These are phyloP conservation scores for Altica lythri DNA, from an alignment of 2,888 invertebrate species.

Conservation along the genomic window DNA sequence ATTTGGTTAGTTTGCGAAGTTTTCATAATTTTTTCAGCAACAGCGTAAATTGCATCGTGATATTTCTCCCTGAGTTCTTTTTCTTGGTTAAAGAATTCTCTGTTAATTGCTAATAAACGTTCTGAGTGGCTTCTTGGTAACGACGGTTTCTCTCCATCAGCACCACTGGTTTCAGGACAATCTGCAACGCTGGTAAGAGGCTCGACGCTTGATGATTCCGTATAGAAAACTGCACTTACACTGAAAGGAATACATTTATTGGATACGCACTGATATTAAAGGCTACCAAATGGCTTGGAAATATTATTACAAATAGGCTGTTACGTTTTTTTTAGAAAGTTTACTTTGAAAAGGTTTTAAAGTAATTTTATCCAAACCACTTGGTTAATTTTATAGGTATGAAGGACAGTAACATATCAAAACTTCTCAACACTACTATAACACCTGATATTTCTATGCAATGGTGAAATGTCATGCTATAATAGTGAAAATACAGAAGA, in stretches of 20 bases:
- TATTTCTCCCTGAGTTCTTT: conserved; percentile 81
- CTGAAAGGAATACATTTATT: conserved; percentile 41
- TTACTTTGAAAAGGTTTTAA: too few relatives aligned
- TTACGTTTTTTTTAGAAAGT: too few relatives aligned
- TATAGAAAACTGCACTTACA: conserved; percentile 54
- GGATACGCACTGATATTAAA: too few relatives aligned
- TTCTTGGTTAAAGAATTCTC: conserved; percentile 73
- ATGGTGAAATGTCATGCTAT: conserved; percentile 2
- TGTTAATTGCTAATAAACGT: conserved; percentile 65
- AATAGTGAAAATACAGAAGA: conserved; percentile 1
- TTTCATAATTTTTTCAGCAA: conserved; percentile 80
- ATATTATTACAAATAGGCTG: too few relatives aligned
- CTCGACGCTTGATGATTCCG: conserved; percentile 56
- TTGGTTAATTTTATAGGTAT: too few relatives aligned
- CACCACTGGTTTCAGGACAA: conserved; percentile 55
- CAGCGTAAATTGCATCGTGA: conserved; percentile 76
- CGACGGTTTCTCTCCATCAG: conserved; percentile 59
- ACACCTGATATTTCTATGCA: too few relatives aligned
- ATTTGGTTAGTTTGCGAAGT: conserved; percentile 79
- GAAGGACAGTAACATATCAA: conserved; percentile 6
- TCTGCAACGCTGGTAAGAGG: conserved; percentile 54
- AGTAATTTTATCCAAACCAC: too few relatives aligned
- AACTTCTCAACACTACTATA: background rate
- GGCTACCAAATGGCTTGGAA: too few relatives aligned
- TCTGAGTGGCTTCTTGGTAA: conserved; percentile 69